Evolutionary conservation across 1,140 invertebrate genomes (phyloP), one percentile per base, ranked within the genome.

Genomic region (Eufriesea mexicana): DNA sequence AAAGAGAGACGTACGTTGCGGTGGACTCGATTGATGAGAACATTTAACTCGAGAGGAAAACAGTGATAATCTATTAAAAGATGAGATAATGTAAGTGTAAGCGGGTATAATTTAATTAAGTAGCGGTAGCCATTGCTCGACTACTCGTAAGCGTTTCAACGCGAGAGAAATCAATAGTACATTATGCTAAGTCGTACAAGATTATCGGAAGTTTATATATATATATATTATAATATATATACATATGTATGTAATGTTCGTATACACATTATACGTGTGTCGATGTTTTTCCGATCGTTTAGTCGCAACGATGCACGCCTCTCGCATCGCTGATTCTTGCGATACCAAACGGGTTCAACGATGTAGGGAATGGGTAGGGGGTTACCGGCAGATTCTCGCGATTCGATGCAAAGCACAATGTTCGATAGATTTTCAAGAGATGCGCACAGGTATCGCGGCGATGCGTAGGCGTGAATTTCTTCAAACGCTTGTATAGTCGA

Each of bases 131-230:
- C 78, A 42, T 14, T 51, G 70, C n/a, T n/a, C n/a, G 79, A 20
- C 79, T 80, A 57, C 72, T 25, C 49, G 18, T 28, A 47, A n/a
- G 51, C 71, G 79, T 76, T 59, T 25, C 25, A 35, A 76, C 73
- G 51, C 62, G 54, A 80, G 18, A 49, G 68, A 80, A 76, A 82
- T 82, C 79, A 75, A 82, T 82, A 67, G 79, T 55, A 66, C 61
- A 66, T 81, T 81, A 79, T 61, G 45, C 55, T 79, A 81, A 76
- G 42, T 67, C 72, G 79, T 67, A 75, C 72, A 74, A 81, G 79
- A 81, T 81, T 67, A 75, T 81, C 72, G 72, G 79, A 81, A 67
- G 61, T 81, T 81, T 81, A 75, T 81, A 75, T 76, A 72, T 70
- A 66, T 42, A 72, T 62, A 55, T 16, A 66, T 55, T 35, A 35